Evolutionary conservation across 2,797 vertebrate genomes (phyloP), one percentile per base, ranked within the genome.

Genomic region (Notoglanidium macrostoma): DNA sequence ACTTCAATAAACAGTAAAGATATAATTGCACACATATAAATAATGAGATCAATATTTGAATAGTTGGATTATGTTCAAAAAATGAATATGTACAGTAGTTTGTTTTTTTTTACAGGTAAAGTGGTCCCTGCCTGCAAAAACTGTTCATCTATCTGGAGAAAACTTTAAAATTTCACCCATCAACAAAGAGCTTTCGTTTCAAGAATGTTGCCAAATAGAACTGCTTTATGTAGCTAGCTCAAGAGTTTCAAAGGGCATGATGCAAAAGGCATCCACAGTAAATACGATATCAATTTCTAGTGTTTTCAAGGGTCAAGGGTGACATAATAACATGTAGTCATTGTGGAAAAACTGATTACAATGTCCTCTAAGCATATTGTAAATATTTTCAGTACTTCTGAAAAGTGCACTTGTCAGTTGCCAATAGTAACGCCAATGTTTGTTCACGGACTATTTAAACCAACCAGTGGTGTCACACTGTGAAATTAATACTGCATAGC

Each of bases 341-440:
- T 32, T 61, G 35, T 44, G 55, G 78, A 44, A 80, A 61, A 80
- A 80, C 10, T 19, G 49, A 19, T 73, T 46, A 73, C 21, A 29
- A 54, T 40, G 55, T 59, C 55, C 40, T 44, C 32, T 23, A 59
- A n/a, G 35, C 10, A 80, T 61, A 61, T 17, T 61, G 78, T 80
- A 80, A 79, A 57, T 57, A 35, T 35, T 79, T 57, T 35, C 21
- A 55, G 29, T 57, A 40, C 77, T 77, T 77, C 23, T 77, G 49
- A 59, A 40, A 80, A 44, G 32, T 61, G 11, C 12, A 79, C 32
- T 77, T 77, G 74, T 32, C n/a, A 77, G 74, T 59, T 79, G 54
- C 77, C 2, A 59, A 23, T 59, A 80, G 32, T 55, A 80, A 44
- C 23, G 0, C 21, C 35, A 46, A 35, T 63, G 21, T 44, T 32